Evolutionary conservation across 1,140 invertebrate genomes (phyloP).

Genomic region (Apis dorsata): DNA sequence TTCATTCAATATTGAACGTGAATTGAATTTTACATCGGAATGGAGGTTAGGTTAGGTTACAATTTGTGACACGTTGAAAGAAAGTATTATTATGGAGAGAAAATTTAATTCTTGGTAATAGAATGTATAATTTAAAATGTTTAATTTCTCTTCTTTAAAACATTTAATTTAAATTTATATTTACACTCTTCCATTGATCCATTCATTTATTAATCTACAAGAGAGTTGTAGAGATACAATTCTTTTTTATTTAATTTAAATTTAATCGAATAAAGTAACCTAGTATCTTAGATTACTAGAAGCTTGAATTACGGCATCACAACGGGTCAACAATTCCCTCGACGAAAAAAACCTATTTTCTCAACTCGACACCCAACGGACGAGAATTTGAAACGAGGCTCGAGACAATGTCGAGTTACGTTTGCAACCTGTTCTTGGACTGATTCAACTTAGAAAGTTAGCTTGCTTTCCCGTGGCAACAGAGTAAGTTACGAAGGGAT

Average conservation of each 20-base stretch:
- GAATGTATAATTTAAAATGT: too few relatives aligned
- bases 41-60: too few relatives aligned
- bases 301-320: background rate
- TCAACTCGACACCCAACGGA: background rate
- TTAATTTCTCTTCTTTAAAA: too few relatives aligned
- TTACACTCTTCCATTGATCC: background rate
- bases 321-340: slow-evolving; percentile 30
- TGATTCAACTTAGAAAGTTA: slow-evolving; percentile 57
- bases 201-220: background rate
- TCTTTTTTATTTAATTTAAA: background rate
- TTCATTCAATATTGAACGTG: too few relatives aligned
- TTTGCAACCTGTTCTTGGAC: slow-evolving; percentile 41
- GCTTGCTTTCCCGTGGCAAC: slow-evolving; percentile 11
- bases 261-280: background rate
- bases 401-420: slow-evolving; percentile 44
- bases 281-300: too few relatives aligned
- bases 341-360: background rate
- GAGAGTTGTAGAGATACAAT: too few relatives aligned
- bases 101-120: too few relatives aligned
- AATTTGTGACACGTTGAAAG: too few relatives aligned
- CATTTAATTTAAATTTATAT: too few relatives aligned
- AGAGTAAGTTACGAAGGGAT: background rate
- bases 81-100: too few relatives aligned
- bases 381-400: slow-evolving; percentile 46
- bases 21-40: too few relatives aligned